phyloP scores from a whole-genome alignment of 2,113 vertebrate species.

The Benthochromis sp. region DNA sequence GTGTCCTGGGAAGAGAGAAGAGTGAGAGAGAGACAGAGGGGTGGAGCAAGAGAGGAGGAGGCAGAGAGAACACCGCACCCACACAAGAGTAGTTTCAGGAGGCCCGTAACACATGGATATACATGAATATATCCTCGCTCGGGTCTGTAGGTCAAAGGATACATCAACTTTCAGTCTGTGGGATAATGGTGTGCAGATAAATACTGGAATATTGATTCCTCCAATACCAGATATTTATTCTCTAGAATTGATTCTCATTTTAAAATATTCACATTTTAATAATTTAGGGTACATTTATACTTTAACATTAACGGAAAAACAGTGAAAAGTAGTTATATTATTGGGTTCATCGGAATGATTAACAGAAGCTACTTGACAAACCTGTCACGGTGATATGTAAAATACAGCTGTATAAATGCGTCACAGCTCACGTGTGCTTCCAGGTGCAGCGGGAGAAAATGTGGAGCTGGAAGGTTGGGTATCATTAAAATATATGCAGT shows the following conservation, averaged over 20 bases:
- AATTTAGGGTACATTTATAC: not conserved
- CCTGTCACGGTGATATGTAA: not conserved
- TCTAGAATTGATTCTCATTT: not conserved
- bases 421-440: not conserved
- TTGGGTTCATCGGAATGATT: fast-evolving
- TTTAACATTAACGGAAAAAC: not conserved
- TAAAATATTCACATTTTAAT: not conserved
- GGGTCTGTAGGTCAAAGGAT: not conserved
- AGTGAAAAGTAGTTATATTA: fast-evolving
- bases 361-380: not conserved
- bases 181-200: not conserved
- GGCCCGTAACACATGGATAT: not conserved
- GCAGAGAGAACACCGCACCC: no score
- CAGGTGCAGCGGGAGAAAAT: not conserved
- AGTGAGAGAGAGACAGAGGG: no score
- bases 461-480: fast-evolving
- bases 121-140: not conserved
- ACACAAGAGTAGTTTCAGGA: not conserved
- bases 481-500: not conserved
- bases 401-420: fast-evolving
- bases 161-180: not conserved
- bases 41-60: no score
- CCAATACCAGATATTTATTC: not conserved
- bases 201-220: not conserved
- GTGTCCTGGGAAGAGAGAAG: no score